Evolutionary conservation across 2,113 vertebrate genomes (phyloP), one percentile per base, ranked within the genome.

Genomic region (Bos javanicus): DNA sequence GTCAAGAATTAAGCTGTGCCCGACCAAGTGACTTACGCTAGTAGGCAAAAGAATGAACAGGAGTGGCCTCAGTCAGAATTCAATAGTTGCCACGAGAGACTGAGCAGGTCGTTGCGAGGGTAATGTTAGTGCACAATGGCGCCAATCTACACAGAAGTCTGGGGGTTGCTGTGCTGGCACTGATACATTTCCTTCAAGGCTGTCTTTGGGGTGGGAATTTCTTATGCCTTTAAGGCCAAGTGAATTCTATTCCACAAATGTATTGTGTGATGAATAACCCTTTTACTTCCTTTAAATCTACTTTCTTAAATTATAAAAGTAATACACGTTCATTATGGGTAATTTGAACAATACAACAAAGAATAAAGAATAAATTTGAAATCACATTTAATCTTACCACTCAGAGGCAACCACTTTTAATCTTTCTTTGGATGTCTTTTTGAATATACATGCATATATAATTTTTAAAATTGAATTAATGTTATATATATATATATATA

Each of bases 1-100:
- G 98, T 88, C 96, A 97, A 95, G 95, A 96, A 96, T 80, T 97
- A 96, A 98, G 95, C 96, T 92, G 97, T 96, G 95, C 67, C 91
- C 62, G 78, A 97, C 90, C 94, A n/a, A 52, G 87, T 67, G 78
- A 97, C 97, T 98, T 90, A 0, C 0, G 93, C 64, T 90, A 1
- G 52, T 16, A 94, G 95, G 96, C 13, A 46, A 97, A 54, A 98
- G 96, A 95, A 96, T 76, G 92, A 97, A 97, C 93, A 97, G 97
- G 88, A 96, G 95, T 86, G 91, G 95, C 93, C 71, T 93, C 3
- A 21, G 97, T 91, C 2, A 57, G 94, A 96, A 96, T 94, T 57
- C 97, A 98, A 90, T 97, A 95, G 95, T 78, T 96, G 95, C 97
- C 93, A 96, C 60, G 30, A 98, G 96, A 96, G 91, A 97, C 83